These are phyloP conservation scores for Anguilla japonica DNA, from an alignment of 2,113 vertebrate species.

Conservation along the genomic window DNA sequence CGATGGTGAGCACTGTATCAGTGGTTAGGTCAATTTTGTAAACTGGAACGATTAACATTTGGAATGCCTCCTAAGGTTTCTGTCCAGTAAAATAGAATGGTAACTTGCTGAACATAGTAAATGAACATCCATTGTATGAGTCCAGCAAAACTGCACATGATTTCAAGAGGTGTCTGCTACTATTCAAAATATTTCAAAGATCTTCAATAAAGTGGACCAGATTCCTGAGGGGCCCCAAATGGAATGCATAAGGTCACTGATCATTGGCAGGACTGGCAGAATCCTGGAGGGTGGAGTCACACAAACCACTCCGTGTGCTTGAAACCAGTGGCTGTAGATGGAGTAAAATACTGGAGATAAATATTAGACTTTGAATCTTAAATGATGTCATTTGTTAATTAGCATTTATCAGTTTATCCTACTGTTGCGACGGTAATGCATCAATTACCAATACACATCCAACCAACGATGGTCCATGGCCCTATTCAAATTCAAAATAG, in stretches of 20 bases:
- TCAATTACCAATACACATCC: neutral
- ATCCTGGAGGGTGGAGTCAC: slow-evolving; percentile 48
- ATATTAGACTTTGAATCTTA: neutral
- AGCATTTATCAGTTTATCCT: neutral
- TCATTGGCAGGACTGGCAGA: neutral
- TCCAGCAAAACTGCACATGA: neutral
- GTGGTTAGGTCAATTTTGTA: neutral
- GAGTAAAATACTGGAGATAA: slow-evolving; percentile 11
- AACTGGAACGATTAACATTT: neutral
- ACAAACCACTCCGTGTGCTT: slow-evolving; percentile 82
- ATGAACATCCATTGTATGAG: neutral
- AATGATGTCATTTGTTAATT: neutral
- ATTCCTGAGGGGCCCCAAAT: neutral
- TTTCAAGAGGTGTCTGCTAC: neutral
- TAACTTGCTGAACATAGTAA: neutral
- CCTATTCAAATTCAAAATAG: neutral
- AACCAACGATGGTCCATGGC: neutral
- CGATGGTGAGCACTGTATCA: no score
- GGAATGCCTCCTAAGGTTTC: neutral
- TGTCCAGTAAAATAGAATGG: neutral
- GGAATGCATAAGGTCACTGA: neutral
- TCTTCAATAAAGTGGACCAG: neutral
- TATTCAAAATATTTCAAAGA: neutral
- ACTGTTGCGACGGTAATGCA: neutral
- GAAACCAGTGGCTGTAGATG: slow-evolving; percentile 76